Evolutionary conservation across 2,797 vertebrate genomes (phyloP).

Genomic region (Tiaroga cobitis): DNA sequence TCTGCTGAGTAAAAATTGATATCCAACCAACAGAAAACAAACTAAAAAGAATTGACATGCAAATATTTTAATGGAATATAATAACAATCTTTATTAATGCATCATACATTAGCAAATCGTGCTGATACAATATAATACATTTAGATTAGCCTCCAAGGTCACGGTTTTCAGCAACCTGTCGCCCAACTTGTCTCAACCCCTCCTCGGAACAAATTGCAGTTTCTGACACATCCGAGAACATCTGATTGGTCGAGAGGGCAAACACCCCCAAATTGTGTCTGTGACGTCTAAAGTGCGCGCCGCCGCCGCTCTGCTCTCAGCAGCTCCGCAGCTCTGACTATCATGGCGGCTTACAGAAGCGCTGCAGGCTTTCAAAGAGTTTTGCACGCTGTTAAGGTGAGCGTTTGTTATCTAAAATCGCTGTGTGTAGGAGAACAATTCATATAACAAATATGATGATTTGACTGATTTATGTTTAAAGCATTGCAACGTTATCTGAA

Average conservation of each 20-base stretch:
- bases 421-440: background rate
- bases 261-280: conserved; percentile 49
- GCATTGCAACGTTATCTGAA: background rate
- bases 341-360: conserved; percentile 74
- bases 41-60: background rate
- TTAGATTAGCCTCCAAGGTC: background rate
- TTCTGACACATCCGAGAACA: background rate
- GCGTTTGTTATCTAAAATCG: conserved; percentile 22
- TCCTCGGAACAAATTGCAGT: background rate
- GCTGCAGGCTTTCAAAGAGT: conserved; percentile 67
- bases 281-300: conserved; percentile 49
- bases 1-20: background rate
- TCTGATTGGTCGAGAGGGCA: conserved; percentile 44
- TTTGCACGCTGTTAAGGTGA: conserved; percentile 73
- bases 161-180: conserved; percentile 32
- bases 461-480: background rate
- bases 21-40: background rate
- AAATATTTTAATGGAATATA: background rate
- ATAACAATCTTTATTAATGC: background rate
- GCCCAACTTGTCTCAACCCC: background rate
- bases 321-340: conserved; percentile 42
- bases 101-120: background rate
- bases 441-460: background rate
- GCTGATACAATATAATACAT: background rate
- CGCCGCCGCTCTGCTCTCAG: conserved; percentile 1